These are phyloP conservation scores for Epistrophe eligans DNA, from an alignment of 2,888 invertebrate genomes.

Conservation along the genomic window DNA sequence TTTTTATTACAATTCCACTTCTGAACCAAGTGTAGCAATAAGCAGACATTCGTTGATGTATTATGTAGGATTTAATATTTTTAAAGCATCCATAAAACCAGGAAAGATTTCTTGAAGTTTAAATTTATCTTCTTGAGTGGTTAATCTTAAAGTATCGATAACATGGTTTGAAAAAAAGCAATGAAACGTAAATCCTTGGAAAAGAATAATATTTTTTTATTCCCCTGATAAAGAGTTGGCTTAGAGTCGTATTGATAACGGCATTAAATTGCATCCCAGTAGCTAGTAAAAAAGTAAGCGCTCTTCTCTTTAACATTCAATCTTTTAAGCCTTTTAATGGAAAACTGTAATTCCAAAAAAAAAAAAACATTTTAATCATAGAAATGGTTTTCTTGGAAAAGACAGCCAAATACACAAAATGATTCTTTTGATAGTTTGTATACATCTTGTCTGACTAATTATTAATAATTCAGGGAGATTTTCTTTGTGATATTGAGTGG, in stretches of 20 bases:
- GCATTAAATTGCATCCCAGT: conserved; percentile 35
- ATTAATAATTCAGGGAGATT: background rate
- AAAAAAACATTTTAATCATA: conserved; percentile 52
- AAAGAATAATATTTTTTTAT: conserved; percentile 1
- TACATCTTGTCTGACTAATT: background rate
- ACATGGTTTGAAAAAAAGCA: background rate
- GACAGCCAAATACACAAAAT: background rate
- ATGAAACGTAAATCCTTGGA: background rate
- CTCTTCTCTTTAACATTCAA: background rate
- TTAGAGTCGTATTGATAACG: conserved; percentile 12
- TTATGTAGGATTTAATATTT: background rate
- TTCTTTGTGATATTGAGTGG: background rate
- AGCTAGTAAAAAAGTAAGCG: too few species aligned
- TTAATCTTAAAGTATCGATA: conserved; percentile 6
- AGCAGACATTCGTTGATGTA: background rate
- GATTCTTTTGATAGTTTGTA: background rate
- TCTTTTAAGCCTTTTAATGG: conserved; percentile 2
- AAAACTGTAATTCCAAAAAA: conserved; percentile 41
- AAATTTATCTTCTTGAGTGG: background rate
- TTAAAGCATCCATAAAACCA: too few species aligned
- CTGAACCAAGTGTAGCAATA: conserved; percentile 14
- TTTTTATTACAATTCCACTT: conserved; percentile 17
- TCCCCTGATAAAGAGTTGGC: conserved; percentile 15
- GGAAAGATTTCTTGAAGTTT: background rate
- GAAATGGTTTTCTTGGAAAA: conserved; percentile 26